Percentiles rank a stretch among this genome's conserved stretches.
These are phyloP conservation scores for Rhyacophila brunnea DNA, from an alignment of 1,140 invertebrate genomes.

Conservation along the genomic window DNA sequence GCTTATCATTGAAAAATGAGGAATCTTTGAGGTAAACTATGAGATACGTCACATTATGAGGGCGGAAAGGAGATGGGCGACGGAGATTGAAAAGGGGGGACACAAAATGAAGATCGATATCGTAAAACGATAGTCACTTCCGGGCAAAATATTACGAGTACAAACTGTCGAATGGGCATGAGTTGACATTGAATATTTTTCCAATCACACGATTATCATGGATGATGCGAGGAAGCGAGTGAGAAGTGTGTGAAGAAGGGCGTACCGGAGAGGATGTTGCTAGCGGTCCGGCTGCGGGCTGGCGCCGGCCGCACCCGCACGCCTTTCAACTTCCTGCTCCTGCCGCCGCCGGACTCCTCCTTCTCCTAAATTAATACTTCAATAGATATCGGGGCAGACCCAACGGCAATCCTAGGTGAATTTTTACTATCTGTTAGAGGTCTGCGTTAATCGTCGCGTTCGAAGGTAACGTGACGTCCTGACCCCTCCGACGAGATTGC, in stretches of 20 bases:
- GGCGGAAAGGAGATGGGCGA: too few relatives aligned
- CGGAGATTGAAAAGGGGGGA: too few relatives aligned
- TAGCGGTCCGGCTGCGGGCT: conserved; percentile 11
- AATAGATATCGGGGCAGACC: conserved; percentile 26
- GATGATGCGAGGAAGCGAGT: conserved; percentile 9
- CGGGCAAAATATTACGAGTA: background rate
- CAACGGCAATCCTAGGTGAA: background rate
- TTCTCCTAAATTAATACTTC: conserved; percentile 35
- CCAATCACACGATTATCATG: conserved; percentile 30
- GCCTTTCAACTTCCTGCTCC: conserved; percentile 16
- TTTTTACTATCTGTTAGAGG: background rate
- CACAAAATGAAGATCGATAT: too few relatives aligned
- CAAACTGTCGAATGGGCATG: background rate
- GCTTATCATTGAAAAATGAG: too few relatives aligned
- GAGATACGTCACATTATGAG: too few relatives aligned
- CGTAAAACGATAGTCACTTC: too few relatives aligned
- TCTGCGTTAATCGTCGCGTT: too few relatives aligned
- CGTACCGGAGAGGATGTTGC: conserved; percentile 35
- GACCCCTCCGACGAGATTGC: too few relatives aligned
- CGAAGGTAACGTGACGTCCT: too few relatives aligned
- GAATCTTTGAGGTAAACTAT: too few relatives aligned
- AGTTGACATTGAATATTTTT: conserved; percentile 31
- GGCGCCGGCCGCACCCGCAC: conserved; percentile 13
- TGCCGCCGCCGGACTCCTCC: conserved; percentile 17
- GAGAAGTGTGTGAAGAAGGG: conserved; percentile 8